Conservation (phyloP, 2,797 vertebrate species). For the Galaxias olidus region DNA sequence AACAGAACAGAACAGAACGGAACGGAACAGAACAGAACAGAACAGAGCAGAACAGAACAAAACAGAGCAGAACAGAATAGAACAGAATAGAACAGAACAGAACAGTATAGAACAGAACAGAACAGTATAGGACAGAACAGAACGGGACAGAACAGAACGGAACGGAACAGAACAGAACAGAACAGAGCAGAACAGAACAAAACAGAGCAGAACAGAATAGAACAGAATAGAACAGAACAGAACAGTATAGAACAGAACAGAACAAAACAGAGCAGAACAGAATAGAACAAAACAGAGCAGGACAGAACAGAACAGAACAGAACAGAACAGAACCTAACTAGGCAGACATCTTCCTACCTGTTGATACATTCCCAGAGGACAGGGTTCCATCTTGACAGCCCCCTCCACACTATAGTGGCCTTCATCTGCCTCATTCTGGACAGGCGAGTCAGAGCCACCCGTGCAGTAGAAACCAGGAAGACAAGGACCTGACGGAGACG, state of each 20-base stretch:
- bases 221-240: fast-evolving
- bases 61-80: neutral
- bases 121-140: neutral
- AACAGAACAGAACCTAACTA: constrained; percentile 1
- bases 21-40: neutral
- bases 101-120: neutral
- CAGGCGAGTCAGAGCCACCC: constrained; percentile 74
- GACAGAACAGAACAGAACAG: neutral
- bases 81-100: neutral
- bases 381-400: constrained; percentile 74
- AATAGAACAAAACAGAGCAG: fast-evolving
- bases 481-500: constrained; percentile 79
- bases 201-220: neutral
- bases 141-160: neutral
- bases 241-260: neutral
- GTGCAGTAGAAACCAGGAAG: constrained; percentile 84
- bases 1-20: neutral
- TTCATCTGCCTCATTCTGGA: constrained; percentile 76
- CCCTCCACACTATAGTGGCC: constrained; percentile 79
- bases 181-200: neutral
- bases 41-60: neutral
- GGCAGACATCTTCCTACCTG: constrained; percentile 67
- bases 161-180: neutral
- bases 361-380: constrained; percentile 84
- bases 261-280: neutral